Evolutionary conservation across 2,797 vertebrate species (phyloP).

Genomic region (Platalea minor): DNA sequence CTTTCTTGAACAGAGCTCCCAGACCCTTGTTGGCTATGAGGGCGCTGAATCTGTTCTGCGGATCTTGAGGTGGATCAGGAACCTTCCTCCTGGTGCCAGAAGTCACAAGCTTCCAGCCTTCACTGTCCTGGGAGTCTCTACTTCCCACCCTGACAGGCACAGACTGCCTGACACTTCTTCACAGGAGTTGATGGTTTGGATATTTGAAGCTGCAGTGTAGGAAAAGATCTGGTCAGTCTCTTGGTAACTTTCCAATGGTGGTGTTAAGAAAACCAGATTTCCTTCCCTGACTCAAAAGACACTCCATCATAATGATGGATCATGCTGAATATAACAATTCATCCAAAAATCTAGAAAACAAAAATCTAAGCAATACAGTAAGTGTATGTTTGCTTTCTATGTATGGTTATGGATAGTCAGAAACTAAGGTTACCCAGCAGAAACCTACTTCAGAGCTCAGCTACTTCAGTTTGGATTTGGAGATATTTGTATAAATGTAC

Average conservation of each 20-base stretch:
- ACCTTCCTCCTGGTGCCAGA: neutral
- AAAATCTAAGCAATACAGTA: neutral
- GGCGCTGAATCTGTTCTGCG: neutral
- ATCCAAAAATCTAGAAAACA: neutral
- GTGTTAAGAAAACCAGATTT: neutral
- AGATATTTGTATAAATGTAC: neutral
- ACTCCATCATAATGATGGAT: neutral
- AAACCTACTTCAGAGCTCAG: neutral
- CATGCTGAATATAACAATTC: neutral
- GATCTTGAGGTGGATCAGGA: neutral
- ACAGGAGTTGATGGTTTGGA: neutral
- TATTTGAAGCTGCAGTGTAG: neutral
- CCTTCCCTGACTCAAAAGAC: neutral
- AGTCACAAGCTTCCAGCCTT: neutral
- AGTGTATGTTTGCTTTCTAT: neutral
- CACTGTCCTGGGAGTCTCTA: neutral
- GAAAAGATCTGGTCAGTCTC: neutral
- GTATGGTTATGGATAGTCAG: too few relatives aligned
- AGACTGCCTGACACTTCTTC: neutral
- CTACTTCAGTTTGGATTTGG: neutral
- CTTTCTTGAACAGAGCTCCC: neutral
- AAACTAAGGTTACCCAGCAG: neutral
- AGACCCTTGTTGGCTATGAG: neutral
- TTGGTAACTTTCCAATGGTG: neutral
- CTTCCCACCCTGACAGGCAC: neutral